A percentile compares a stretch with the other conserved stretches of the same genome.
Conservation (phyloP, 2,888 invertebrate species). For the Sinhomidia bicolor region DNA sequence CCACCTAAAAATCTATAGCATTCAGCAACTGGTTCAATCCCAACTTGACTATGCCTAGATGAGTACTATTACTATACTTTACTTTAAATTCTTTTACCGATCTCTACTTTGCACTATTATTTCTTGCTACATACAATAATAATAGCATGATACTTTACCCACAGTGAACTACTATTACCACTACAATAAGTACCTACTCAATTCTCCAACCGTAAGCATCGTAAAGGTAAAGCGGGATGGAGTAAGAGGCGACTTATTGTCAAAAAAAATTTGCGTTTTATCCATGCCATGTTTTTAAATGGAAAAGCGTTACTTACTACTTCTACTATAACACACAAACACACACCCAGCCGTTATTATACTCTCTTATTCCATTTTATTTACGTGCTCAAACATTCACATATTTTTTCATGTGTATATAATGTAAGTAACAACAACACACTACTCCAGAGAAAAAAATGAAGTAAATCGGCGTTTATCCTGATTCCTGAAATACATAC, state of each 20-base stretch:
- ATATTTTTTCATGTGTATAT: background rate
- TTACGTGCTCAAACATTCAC: background rate
- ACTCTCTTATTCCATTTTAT: background rate
- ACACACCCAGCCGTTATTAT: conserved; percentile 15
- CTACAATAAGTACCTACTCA: too few relatives aligned
- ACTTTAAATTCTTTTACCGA: conserved; percentile 20
- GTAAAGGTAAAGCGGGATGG: background rate
- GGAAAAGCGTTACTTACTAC: background rate
- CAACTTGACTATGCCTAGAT: too few relatives aligned
- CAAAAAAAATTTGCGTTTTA: conserved; percentile 52
- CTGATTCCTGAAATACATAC: conserved; percentile 21
- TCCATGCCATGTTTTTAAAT: conserved; percentile 39
- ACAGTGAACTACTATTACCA: too few relatives aligned
- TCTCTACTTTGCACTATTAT: conserved; percentile 3
- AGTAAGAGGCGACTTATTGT: conserved; percentile 49
- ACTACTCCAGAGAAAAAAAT: conserved; percentile 1
- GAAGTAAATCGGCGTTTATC: conserved; percentile 1
- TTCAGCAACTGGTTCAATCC: conserved; percentile 52
- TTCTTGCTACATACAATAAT: background rate
- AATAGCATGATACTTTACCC: too few relatives aligned
- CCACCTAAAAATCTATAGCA: conserved; percentile 15
- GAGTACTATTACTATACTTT: background rate
- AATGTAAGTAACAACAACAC: background rate
- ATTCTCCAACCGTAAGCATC: background rate
- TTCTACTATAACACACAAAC: too few relatives aligned